Evolutionary conservation across 2,888 invertebrate genomes (phyloP).

Genomic region (Aleiodes testaceus): DNA sequence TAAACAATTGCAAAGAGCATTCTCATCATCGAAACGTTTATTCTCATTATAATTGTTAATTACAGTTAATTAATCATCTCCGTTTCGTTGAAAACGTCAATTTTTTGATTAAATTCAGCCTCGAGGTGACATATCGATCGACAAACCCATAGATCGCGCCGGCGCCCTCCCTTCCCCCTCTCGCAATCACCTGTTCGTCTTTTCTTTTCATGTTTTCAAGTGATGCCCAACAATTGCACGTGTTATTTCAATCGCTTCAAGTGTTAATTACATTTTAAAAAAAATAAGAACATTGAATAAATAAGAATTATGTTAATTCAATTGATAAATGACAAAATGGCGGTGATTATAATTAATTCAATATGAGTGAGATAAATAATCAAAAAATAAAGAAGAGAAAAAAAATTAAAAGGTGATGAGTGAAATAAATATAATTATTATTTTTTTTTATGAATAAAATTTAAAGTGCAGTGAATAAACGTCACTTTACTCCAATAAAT

Average conservation of each 20-base stretch:
- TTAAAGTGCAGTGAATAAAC: too few species aligned
- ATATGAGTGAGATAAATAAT: too few species aligned
- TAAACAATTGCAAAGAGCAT: neutral
- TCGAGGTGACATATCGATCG: conserved; percentile 6
- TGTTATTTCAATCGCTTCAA: neutral
- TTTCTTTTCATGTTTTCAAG: conserved; percentile 6
- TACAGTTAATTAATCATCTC: too few species aligned
- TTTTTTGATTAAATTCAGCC: too few species aligned
- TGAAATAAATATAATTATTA: neutral
- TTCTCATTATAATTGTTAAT: too few species aligned
- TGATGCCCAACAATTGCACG: neutral
- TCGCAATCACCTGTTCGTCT: conserved; percentile 1
- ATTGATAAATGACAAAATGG: neutral
- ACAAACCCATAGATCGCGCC: conserved; percentile 15
- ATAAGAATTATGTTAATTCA: neutral
- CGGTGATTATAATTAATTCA: too few species aligned
- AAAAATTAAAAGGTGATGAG: neutral
- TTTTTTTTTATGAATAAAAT: too few species aligned
- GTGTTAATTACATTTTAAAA: neutral
- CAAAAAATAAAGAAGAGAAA: neutral
- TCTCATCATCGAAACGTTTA: neutral
- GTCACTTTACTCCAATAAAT: conserved; percentile 2
- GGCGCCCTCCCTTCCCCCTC: neutral
- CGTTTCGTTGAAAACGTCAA: too few species aligned
- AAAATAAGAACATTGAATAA: too few species aligned